Evolutionary conservation across 2,113 vertebrate genomes (phyloP).

Genomic region (Corythaixoides concolor): DNA sequence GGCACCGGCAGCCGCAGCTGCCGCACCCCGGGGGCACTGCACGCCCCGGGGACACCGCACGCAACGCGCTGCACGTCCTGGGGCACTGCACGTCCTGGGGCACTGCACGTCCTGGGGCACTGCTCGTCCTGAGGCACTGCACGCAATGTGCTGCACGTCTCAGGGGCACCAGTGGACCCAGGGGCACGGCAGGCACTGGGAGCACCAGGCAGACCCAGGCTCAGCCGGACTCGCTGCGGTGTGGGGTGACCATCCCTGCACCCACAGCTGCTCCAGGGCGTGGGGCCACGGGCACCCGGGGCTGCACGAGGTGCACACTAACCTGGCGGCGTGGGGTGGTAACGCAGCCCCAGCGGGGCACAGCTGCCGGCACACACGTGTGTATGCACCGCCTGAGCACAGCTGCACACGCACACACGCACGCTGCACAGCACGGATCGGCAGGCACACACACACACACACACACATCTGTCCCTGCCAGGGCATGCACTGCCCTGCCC

Average conservation of each 20-base stretch:
- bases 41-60: too few species aligned
- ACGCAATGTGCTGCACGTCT: background rate
- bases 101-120: background rate
- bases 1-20: slow-evolving; percentile 43
- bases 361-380: background rate
- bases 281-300: background rate
- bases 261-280: background rate
- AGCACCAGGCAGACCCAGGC: background rate
- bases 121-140: background rate
- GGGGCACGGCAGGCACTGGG: background rate
- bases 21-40: background rate
- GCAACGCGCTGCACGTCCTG: background rate
- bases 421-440: too few species aligned
- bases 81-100: background rate
- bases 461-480: rapidly evolving
- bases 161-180: background rate
- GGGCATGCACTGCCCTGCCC: background rate
- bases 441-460: too few species aligned
- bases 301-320: background rate
- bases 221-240: rapidly evolving
- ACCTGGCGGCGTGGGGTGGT: rapidly evolving
- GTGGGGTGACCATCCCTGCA: background rate
- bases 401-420: background rate
- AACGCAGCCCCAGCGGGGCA: too few species aligned
- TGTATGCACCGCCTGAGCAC: too few species aligned